A percentile compares a stretch with the other conserved stretches of the same genome.
Evolutionary conservation across 64 coral and sea anemone species (phyloP).

Genomic region (Montipora sp.): DNA sequence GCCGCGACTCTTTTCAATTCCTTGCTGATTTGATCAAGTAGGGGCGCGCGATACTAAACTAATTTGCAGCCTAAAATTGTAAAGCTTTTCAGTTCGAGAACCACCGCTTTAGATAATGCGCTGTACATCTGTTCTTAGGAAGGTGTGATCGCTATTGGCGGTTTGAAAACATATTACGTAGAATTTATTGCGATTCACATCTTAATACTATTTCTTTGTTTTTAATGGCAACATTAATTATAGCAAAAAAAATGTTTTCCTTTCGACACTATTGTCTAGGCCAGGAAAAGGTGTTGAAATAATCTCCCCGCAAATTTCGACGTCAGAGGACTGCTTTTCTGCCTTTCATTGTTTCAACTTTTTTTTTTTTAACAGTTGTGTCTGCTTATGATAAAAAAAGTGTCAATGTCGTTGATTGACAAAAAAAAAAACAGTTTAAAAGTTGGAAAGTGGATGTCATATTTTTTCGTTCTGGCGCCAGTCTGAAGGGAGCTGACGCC

Average conservation of each 20-base stretch:
- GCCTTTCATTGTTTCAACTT: not conserved
- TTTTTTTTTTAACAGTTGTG: not conserved
- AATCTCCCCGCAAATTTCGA: not conserved
- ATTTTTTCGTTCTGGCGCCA: no score
- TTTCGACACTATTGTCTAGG: not conserved
- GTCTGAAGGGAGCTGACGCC: no score
- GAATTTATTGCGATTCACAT: slow-evolving; percentile 38
- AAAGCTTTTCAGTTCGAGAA: not conserved
- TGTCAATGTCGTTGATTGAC: no score
- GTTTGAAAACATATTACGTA: not conserved
- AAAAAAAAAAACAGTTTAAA: no score
- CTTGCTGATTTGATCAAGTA: not conserved
- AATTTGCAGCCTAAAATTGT: not conserved
- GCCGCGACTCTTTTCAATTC: no score
- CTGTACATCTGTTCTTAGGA: not conserved
- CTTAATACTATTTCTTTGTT: not conserved
- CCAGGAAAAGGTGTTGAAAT: not conserved
- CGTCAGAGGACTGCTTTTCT: not conserved
- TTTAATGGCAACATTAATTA: not conserved
- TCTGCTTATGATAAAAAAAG: not conserved
- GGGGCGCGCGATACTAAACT: not conserved
- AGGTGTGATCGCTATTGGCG: slow-evolving; percentile 13
- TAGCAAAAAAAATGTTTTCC: not conserved
- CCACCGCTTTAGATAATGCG: slow-evolving; percentile 27
- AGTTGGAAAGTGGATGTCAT: no score